Evolutionary conservation across 2,113 vertebrate species (phyloP).

Genomic region (Cariama cristata): DNA sequence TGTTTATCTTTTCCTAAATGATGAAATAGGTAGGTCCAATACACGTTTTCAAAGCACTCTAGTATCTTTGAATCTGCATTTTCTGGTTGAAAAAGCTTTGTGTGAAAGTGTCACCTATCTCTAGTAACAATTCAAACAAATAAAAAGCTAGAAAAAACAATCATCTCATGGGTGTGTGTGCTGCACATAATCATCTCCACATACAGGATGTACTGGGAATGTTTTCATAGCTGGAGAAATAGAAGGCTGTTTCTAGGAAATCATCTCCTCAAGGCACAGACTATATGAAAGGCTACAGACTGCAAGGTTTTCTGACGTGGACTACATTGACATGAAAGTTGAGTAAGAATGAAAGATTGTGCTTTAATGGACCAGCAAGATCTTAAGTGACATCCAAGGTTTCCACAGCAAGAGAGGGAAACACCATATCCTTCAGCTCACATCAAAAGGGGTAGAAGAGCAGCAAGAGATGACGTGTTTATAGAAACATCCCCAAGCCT

Average conservation of each 20-base stretch:
- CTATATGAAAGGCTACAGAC: not conserved
- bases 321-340: not conserved
- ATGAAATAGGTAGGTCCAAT: not conserved
- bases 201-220: conserved; percentile 21
- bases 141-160: not conserved
- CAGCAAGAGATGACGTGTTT: not conserved
- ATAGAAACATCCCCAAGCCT: conserved; percentile 38
- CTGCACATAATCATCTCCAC: conserved; percentile 18
- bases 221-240: conserved; percentile 59
- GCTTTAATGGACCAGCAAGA: not conserved
- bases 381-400: not conserved
- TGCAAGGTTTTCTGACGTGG: not conserved
- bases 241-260: conserved; percentile 51
- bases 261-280: conserved; percentile 38
- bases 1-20: not conserved
- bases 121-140: not conserved
- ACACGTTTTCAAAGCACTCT: not conserved
- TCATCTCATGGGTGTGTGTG: not conserved
- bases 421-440: not conserved
- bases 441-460: not conserved
- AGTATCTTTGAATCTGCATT: not conserved
- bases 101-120: not conserved
- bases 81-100: not conserved
- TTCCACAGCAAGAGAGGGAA: not conserved
- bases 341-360: not conserved